Base-by-base conservation (phyloP, 2,113 vertebrate genomes). In the Corythoichthys haematopterus region DNA sequence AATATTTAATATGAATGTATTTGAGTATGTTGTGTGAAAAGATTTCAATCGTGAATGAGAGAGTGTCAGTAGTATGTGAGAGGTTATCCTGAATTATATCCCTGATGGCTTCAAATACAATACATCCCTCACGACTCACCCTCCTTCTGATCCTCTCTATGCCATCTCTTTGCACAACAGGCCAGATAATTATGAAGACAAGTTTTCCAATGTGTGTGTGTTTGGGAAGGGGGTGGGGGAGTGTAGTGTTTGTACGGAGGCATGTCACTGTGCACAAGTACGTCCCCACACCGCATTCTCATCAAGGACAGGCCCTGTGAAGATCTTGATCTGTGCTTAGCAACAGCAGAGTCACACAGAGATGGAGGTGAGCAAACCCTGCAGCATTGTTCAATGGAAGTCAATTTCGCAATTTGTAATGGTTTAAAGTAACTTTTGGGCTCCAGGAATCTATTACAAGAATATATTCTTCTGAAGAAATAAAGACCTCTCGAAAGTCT, bases 261-360 rank as follows among this genome's bases (percentile, higher is more conserved):
- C 3, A 33, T 77, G 45, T 59, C 48, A 13, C 43, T 20, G 28
- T 68, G 33, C 28, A 2, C 10, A 1, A 33, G 46, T 66, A 33
- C 28, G 48, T 57, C 38, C 10, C n/a, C 1, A 0, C n/a, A 11
- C 4, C 3, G 1, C 14, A 46, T 43, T 72, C 36, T 62, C 33
- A 12, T 65, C 38, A 50, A 46, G 59, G 35, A 76, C 51, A 55
- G 45, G 66, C 62, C 16, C 37, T 62, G 40, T 69, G 48, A 61
- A 79, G 68, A 64, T 48, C 45, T 47, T 1, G 59, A 6, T 37
- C 48, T 59, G 60, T 35, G 67, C 75, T 80, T 70, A 71, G 78
- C 74, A 81, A 82, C 69, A 73, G 74, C 65, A 65, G 70, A 82
- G 69, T 80, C 80, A 78, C 59, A 14, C 52, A 53, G 77, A 53